These are phyloP conservation scores for Ailurus styani DNA, from an alignment of 2,113 vertebrate genomes.

Conservation along the genomic window DNA sequence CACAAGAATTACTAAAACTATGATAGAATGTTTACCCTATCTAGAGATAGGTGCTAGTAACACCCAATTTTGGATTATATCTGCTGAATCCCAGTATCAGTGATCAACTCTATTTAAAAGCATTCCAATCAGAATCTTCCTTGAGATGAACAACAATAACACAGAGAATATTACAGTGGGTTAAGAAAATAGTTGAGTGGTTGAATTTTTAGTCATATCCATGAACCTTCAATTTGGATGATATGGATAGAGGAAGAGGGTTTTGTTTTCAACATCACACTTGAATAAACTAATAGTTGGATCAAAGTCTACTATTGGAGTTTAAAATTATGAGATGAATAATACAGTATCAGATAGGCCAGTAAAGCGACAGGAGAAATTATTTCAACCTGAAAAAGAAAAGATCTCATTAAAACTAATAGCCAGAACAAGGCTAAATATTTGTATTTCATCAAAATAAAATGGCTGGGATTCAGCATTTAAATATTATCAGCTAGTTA, in stretches of 20 bases:
- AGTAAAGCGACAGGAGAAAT: neutral
- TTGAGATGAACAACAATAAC: neutral
- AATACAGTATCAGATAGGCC: neutral
- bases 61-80: neutral
- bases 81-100: neutral
- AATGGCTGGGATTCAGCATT: neutral
- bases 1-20: neutral
- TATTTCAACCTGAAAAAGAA: neutral
- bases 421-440: neutral
- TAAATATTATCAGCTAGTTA: neutral
- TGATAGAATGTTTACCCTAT: neutral
- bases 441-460: constrained; percentile 22
- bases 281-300: neutral
- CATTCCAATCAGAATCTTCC: neutral
- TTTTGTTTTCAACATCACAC: constrained; percentile 1
- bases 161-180: neutral
- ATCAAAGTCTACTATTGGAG: neutral
- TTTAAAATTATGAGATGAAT: neutral
- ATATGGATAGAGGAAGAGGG: neutral
- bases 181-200: neutral
- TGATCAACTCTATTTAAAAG: constrained; percentile 6
- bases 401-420: neutral
- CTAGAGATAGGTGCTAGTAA: neutral
- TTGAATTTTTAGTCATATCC: neutral
- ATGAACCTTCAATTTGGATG: neutral